Base-by-base conservation (phyloP, 2,888 invertebrate genomes). In the Palloptera scutellata region DNA sequence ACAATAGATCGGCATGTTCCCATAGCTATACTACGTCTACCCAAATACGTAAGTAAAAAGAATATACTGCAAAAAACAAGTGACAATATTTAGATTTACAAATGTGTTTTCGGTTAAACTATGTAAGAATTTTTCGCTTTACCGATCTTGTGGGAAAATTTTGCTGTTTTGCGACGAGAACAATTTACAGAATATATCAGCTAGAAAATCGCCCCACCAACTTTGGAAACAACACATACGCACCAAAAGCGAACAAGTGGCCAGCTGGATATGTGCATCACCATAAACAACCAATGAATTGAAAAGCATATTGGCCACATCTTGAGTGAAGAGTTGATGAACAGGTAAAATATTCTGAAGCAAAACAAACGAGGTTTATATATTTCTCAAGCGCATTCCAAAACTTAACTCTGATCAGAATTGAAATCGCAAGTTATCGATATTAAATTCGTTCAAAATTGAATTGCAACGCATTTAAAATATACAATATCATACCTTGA, bases 191-290 rank as follows among this genome's bases (percentile, higher is more conserved):
- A 97, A 88, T 40, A 92, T 92, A 77, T 92, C 91, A 0, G 95
- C 93, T n/a, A 97, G 87, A 79, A 94, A 95, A 73, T 91, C 89
- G 53, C 96, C 96, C 96, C 97, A 97, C 93, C 95, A 97, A 11
- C 88, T 86, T 79, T 91, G 91, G 66, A 89, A 87, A 78, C 92
- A 92, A 57, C 87, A 87, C 81, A 91, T 90, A 61, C 93, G 89
- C 67, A 95, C 92, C 78, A 94, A 85, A 70, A 96, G 86, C 30
- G 94, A 91, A 61, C 91, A 92, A 15, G 92, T 90, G 19, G 93
- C 89, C 54, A 94, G 87, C 79, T 95, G 95, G 68, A 92, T 88
- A 68, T 92, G 89, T 1, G 93, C 92, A 70, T 92, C 90, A 79
- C 93, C 93, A 78, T 89, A 90, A 70, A 96, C 89, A 84, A 93